Evolutionary conservation across 2,888 invertebrate species (phyloP), one percentile per base, ranked within the genome.

Genomic region (Orthonychiurus folsomi): DNA sequence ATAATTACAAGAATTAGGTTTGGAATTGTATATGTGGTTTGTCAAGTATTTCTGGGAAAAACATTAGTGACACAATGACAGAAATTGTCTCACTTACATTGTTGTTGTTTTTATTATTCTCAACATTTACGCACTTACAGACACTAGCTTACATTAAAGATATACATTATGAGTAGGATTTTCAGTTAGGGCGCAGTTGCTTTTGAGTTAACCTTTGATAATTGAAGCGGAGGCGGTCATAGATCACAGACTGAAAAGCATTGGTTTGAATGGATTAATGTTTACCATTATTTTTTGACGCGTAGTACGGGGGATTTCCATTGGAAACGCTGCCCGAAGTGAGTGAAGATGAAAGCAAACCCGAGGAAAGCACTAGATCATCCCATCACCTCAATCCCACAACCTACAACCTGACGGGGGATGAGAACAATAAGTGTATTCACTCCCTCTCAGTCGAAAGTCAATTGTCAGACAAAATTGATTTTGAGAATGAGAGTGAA

Each of bases 261-360:
- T 37, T 37, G 9, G 9, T 37, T 37, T 37, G 37, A 37, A 15
- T 5, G 37, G 9, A 37, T 37, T 37, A 37, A 37, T 37, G 9
- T 37, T 37, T 37, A 37, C 37, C 37, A 37, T 37, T 37, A 37
- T 37, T 37, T 55, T 9, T 56, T 53, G 54, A 20, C 62, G 62
- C 65, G 28, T 52, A 70, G 69, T 70, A 66, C 60, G 68, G 66
- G 26, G 66, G 70, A 28, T 63, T 67, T 18, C 66, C 68, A 37
- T 56, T 72, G 59, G 72, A 72, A 62, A 72, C 72, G 24, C 66
- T 72, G 60, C 69, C 70, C 24, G 72, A 72, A 61, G 70, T 37
- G 37, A 37, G 37, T 15, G 37, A 37, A 15, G 37, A 37, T 37
- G 67, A 50, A 68, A 69, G 48, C 15, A 37, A 37, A 37, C 37